Evolutionary conservation across 2,888 invertebrate genomes (phyloP).

Genomic region (Melanostoma mellinum): DNA sequence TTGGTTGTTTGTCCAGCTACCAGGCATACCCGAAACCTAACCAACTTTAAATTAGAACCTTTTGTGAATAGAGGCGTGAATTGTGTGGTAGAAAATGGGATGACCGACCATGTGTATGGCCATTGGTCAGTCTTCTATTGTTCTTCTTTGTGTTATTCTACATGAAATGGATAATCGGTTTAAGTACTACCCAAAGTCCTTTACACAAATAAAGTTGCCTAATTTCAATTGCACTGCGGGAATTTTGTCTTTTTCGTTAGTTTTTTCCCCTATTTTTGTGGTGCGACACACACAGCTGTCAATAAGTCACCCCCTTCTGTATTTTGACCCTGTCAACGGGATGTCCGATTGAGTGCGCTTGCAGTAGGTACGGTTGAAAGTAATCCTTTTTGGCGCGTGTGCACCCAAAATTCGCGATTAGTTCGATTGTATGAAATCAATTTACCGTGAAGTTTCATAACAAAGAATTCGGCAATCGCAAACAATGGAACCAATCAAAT

Average conservation of each 20-base stretch:
- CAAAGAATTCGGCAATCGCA: slow-evolving; percentile 51
- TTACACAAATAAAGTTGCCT: slow-evolving; percentile 22
- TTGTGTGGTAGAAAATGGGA: slow-evolving; percentile 19
- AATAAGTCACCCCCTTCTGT: slow-evolving; percentile 68
- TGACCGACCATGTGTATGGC: slow-evolving; percentile 29
- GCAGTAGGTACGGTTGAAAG: slow-evolving; percentile 6
- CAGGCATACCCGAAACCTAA: slow-evolving; percentile 37
- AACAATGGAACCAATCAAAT: slow-evolving; percentile 69
- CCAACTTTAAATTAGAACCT: slow-evolving; percentile 53
- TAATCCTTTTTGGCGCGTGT: slow-evolving; percentile 60
- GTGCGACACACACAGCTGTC: slow-evolving; percentile 55
- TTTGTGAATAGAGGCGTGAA: slow-evolving; percentile 65
- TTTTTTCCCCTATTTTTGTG: slow-evolving; percentile 14
- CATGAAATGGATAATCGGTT: slow-evolving; percentile 65
- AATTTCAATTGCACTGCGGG: slow-evolving; percentile 27
- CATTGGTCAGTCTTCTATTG: slow-evolving; percentile 21
- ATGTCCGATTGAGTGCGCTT: slow-evolving; percentile 57
- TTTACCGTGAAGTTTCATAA: slow-evolving; percentile 71
- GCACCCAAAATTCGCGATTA: slow-evolving; percentile 62
- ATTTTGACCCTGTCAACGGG: slow-evolving; percentile 68
- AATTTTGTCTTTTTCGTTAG: slow-evolving; percentile 26
- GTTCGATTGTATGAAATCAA: slow-evolving; percentile 67
- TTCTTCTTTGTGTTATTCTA: slow-evolving; percentile 44
- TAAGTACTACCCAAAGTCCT: slow-evolving; percentile 42
- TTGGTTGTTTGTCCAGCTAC: slow-evolving; percentile 44